phyloP scores from a whole-genome alignment of 2,797 vertebrate species.

The Danio kyathit region DNA sequence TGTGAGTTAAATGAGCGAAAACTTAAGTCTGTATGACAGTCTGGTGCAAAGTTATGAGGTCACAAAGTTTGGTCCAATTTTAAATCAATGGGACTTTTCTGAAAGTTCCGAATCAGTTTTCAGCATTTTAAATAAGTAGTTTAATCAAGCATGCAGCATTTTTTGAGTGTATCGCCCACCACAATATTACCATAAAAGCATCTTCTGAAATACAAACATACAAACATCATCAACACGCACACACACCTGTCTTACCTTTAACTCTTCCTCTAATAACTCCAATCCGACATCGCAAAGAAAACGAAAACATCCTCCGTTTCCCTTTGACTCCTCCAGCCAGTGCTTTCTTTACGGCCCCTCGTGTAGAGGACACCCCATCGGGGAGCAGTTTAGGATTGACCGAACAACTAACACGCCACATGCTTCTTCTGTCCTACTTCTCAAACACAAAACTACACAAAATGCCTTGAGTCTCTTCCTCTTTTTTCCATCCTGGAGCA shows the following conservation, averaged over 20 bases:
- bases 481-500: conserved; percentile 12
- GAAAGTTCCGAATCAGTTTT: too few species aligned
- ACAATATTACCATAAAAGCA: too few species aligned
- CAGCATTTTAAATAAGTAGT: too few species aligned
- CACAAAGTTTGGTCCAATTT: too few species aligned
- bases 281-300: conserved; percentile 80
- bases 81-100: too few species aligned
- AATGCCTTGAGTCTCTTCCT: conserved; percentile 11
- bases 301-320: conserved; percentile 78
- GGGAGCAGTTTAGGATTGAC: conserved; percentile 68
- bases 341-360: conserved; percentile 70
- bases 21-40: too few species aligned
- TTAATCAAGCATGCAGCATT: too few species aligned
- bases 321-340: conserved; percentile 62
- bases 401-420: conserved; percentile 61
- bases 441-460: not conserved
- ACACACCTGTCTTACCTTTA: conserved; percentile 38
- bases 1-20: too few species aligned
- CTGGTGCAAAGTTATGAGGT: too few species aligned
- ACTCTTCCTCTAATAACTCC: conserved; percentile 78
- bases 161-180: too few species aligned
- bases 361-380: conserved; percentile 64
- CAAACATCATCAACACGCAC: conserved; percentile 2
- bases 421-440: conserved; percentile 5
- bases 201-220: not conserved